Evolutionary conservation across 2,797 vertebrate species (phyloP), one percentile per base, ranked within the genome.

Genomic region (Sebastes taczanowskii): DNA sequence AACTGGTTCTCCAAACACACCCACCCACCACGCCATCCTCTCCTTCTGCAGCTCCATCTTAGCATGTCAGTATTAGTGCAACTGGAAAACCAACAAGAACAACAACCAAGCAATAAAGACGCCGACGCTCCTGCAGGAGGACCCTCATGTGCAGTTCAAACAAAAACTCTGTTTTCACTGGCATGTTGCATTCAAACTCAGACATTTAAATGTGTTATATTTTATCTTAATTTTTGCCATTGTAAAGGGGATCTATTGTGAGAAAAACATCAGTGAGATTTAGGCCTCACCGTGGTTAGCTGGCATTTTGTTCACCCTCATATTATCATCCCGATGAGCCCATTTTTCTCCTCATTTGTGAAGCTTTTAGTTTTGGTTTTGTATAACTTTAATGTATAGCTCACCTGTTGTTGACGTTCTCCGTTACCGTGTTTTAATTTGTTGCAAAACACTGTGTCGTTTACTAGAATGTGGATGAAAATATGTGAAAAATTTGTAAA

Each of bases 371-470:
- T 91, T 94, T 88, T 87, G 30, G 18, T 90, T 93, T 86, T 82
- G 62, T 91, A 78, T 78, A 81, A 90, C 82, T 88, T 87, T 78
- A 84, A 76, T 63, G 88, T 90, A 65, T 91, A 89, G 86, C 86
- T 90, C 88, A 85, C 71, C 87, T 53, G 83, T 90, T 89, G 75
- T 86, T 68, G 82, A 73, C 80, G 90, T 84, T 92, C 79, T 80
- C 60, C 38, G 79, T 86, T 89, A 89, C 68, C 86, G 78, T 94
- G 88, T 93, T 92, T 90, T 90, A 82, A 88, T 90, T 91, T 88
- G 89, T 94, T 93, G 86, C 90, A 91, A 88, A 89, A 91, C 84
- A 90, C 86, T 91, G 89, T 92, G 89, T 92, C 86, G 90, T 92
- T 92, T 86, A 85, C 81, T 83, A 86, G 93, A 89, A 89, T 87